Base-by-base conservation (phyloP, 2,113 vertebrate species). In the Campylomormyrus numenius region DNA sequence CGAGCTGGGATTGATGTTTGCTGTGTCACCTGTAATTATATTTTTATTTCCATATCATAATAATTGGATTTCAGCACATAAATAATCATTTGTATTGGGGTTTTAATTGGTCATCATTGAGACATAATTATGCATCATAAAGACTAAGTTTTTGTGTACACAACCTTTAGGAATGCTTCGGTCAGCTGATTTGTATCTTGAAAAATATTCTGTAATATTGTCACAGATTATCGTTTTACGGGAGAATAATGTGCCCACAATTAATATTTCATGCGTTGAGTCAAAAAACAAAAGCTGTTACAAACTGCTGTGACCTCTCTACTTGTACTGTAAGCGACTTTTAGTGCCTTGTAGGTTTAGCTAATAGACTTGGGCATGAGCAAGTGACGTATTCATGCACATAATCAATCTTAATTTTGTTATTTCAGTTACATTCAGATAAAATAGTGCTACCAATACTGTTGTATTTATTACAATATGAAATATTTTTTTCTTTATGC, bases 31-130 rank as follows among this genome's bases (percentile, higher is more conserved):
- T 42, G 48, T 88, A 88, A 88, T 90, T 88, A 87, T 90, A 77
- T 90, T 87, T 90, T 90, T 74, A 90, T 90, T 90, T 87, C 85
- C 49, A 77, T 87, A 90, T 90, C 62, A 88, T 77, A 88, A 90
- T 90, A 90, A 90, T 88, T 90, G 58, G 89, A 87, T 88, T 90
- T 87, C 46, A 48, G 56, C 58, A 52, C 89, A 90, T 90, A 90
- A 90, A 77, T 90, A 90, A 77, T 70, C 31, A 77, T 87, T 90
- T 90, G 62, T 56, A 90, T 87, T 70, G 85, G 58, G 56, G 35
- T 88, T 87, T 77, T 90, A 90, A 90, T 90, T 90, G 85, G 85
- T 77, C 85, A 88, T 90, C 66, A 87, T 88, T 88, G 89, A 88
- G 85, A 52, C 58, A 53, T 70, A 49, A 77, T 90, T 90, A 90